Conservation (phyloP, 2,888 invertebrate species). For the Drosophila hamatofila region DNA sequence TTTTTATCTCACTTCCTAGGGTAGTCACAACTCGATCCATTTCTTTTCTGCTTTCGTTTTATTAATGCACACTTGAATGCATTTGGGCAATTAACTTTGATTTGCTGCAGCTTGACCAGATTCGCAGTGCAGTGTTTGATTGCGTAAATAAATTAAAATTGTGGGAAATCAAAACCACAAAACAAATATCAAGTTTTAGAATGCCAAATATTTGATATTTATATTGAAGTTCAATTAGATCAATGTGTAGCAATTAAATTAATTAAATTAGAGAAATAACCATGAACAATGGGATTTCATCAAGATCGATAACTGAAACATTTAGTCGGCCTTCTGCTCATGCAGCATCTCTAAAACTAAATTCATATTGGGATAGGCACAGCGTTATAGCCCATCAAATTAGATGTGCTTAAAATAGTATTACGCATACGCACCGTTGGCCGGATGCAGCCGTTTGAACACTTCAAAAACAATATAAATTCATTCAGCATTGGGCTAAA, state of each 20-base stretch:
- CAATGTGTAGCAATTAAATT: background rate
- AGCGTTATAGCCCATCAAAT: conserved; percentile 37
- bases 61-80: conserved; percentile 28
- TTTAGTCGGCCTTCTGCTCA: background rate
- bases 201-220: background rate
- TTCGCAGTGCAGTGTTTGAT: conserved; percentile 1
- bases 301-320: background rate
- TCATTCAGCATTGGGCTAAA: conserved; percentile 59
- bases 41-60: conserved; percentile 4
- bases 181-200: background rate
- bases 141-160: conserved; percentile 1
- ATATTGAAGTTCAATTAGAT: background rate
- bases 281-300: background rate
- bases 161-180: conserved; percentile 1
- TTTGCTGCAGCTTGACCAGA: conserved; percentile 30
- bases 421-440: conserved; percentile 48
- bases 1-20: conserved; percentile 39
- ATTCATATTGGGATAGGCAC: conserved; percentile 6
- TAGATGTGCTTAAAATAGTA: conserved; percentile 36
- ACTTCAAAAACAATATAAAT: conserved; percentile 75
- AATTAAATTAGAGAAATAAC: background rate
- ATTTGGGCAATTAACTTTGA: conserved; percentile 56
- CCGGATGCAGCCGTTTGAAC: conserved; percentile 60
- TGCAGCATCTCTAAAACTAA: background rate
- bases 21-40: background rate